Evolutionary conservation across 2,113 vertebrate genomes (phyloP).

Genomic region (Cnemophilus loriae): DNA sequence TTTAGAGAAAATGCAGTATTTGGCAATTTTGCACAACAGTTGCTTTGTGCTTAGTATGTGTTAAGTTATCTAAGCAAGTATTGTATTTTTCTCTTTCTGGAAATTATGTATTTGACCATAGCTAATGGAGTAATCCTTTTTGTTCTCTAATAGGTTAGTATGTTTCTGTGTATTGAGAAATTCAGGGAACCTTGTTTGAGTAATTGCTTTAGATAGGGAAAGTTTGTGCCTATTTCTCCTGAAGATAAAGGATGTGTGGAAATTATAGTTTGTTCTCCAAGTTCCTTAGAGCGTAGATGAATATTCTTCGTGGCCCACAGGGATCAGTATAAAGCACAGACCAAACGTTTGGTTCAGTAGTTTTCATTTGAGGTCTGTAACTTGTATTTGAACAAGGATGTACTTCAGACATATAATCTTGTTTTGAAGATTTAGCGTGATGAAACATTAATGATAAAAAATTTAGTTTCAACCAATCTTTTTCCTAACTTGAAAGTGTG

Average conservation of each 20-base stretch:
- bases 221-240: not conserved
- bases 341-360: not conserved
- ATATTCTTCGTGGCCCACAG: not conserved
- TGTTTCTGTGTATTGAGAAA: not conserved
- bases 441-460: not conserved
- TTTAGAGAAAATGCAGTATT: not conserved
- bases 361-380: not conserved
- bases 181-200: not conserved
- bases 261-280: not conserved
- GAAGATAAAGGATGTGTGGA: not conserved
- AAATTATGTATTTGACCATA: not conserved
- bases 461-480: not conserved
- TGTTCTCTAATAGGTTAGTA: not conserved
- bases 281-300: not conserved
- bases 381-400: not conserved
- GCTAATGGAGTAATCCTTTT: not conserved
- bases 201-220: not conserved
- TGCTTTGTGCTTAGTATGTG: not conserved
- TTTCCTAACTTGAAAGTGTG: not conserved
- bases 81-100: not conserved
- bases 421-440: not conserved
- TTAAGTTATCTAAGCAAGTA: not conserved
- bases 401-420: not conserved
- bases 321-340: not conserved
- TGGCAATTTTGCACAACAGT: not conserved